Evolutionary conservation across 1,140 invertebrate genomes (phyloP), one percentile per base, ranked within the genome.

Genomic region (Drosophila miranda): DNA sequence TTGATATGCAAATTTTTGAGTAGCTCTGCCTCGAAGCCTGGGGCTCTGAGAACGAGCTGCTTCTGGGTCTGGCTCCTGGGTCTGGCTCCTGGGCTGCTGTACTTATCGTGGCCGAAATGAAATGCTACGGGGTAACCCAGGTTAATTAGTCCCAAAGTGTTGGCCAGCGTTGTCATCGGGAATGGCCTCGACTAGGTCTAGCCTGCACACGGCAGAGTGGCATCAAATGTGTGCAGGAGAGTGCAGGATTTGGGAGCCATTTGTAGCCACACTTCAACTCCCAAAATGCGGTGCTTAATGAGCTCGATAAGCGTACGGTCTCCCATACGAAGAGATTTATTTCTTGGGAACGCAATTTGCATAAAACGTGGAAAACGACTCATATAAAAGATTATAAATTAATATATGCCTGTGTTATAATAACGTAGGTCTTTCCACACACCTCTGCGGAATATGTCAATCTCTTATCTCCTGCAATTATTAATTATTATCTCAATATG

Each of bases 1-100:
- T 89, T 89, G 87, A 89, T 89, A 89, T 89, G 87, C 87, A 89
- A 89, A 89, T 89, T 89, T 86, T 86, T 81, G 62, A 57, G 64
- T 61, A 77, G 68, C 67, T 44, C 58, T 54, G 41, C 53, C 49
- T 38, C 14, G 26, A n/a, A 14, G 42, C 19, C 21, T 21, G n/a
- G n/a, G 30, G 21, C 8, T 34, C 34, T 23, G 9, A 43, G 67
- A 59, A 55, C 38, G 70, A 57, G 62, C 43, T 55, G 16, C 46
- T 26, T 30, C 44, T 16, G 41, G 21, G 52, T 51, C 45, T 50
- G 34, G 30, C 8, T 11, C 3, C 11, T 4, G 43, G 28, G 3
- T 61, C 16, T 26, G 13, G 19, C n/a, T n/a, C 21, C 28, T 30
- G 34, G 11, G 34, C 11, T 13, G 11, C 34, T 38, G 60, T 42